Conservation (phyloP, 2,797 vertebrate genomes). For the Rhinogobio ventralis region DNA sequence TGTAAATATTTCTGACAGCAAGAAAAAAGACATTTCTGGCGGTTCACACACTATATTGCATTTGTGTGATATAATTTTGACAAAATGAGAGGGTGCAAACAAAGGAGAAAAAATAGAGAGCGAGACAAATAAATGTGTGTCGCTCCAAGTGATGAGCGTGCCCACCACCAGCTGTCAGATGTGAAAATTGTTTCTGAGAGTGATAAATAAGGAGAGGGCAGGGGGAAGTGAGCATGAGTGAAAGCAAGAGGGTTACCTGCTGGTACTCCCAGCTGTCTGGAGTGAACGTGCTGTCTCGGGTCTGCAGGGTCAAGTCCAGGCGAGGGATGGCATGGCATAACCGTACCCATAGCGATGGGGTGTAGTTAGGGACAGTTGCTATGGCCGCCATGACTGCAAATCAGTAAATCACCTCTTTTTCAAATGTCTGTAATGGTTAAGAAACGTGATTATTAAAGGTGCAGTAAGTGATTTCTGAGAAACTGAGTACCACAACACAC, state of each 20-base stretch:
- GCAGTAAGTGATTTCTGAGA: background rate
- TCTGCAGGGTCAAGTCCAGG: conserved; percentile 82
- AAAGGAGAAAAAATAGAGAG: conserved; percentile 31
- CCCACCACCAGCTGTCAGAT: conserved; percentile 57
- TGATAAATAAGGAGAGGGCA: conserved; percentile 25
- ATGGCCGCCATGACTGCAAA: conserved; percentile 79
- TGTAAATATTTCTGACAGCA: conserved; percentile 20
- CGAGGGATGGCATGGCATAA: conserved; percentile 82
- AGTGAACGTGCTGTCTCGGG: conserved; percentile 79
- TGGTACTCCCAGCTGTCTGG: conserved; percentile 87
- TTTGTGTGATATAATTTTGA: conserved; percentile 7
- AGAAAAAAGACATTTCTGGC: background rate
- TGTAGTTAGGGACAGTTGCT: conserved; percentile 80
- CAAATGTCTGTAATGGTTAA: conserved; percentile 50
- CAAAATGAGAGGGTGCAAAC: conserved; percentile 8
- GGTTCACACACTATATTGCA: conserved; percentile 3
- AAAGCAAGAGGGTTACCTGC: conserved; percentile 75
- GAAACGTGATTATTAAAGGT: conserved; percentile 3
- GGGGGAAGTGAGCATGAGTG: conserved; percentile 47
- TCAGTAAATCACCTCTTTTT: conserved; percentile 65
- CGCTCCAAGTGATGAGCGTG: conserved; percentile 27
- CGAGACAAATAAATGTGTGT: conserved; percentile 63
- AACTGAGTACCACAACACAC: background rate
- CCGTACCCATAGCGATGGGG: conserved; percentile 82
- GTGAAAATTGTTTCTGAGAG: conserved; percentile 53